A percentile compares a stretch with the other conserved stretches of the same genome.
Evolutionary conservation across 2,113 vertebrate genomes (phyloP).

Genomic region (Odontesthes bonariensis): DNA sequence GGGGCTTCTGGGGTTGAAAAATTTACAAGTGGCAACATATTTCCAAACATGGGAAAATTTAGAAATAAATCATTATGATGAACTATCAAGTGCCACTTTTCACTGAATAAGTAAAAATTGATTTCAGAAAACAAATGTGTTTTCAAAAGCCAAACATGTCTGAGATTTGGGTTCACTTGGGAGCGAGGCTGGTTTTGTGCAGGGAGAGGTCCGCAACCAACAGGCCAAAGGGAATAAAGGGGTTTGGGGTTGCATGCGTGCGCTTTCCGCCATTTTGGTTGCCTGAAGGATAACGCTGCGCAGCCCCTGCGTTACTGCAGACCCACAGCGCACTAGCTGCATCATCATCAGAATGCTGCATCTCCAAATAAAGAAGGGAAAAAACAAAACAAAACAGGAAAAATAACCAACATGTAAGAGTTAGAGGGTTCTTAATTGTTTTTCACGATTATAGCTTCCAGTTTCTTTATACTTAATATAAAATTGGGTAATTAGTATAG

Average conservation of each 20-base stretch:
- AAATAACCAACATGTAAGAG: conserved; percentile 92
- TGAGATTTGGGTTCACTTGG: conserved; percentile 57
- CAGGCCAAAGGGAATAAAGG: conserved; percentile 69
- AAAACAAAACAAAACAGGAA: conserved; percentile 82
- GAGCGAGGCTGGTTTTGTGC: conserved; percentile 76
- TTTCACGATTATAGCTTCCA: conserved; percentile 81
- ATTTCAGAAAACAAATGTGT: background rate
- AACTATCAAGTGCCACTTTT: background rate
- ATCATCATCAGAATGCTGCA: conserved; percentile 98
- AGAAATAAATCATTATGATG: background rate
- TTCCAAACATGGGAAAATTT: background rate
- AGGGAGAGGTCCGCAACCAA: conserved; percentile 75
- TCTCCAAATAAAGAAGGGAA: conserved; percentile 99
- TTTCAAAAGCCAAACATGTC: conserved; percentile 47
- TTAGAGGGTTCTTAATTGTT: conserved; percentile 97
- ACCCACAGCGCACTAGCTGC: conserved; percentile 99
- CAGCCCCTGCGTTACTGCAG: conserved; percentile 99
- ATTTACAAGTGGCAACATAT: background rate
- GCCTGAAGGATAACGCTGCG: conserved; percentile 92
- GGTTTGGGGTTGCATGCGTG: conserved; percentile 71
- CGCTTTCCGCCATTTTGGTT: conserved; percentile 72
- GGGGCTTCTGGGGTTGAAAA: background rate
- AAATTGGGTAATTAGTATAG: conserved; percentile 74
- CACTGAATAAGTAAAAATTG: background rate
- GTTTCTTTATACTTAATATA: conserved; percentile 70